Percentiles rank a stretch among this genome's conserved stretches.
Evolutionary conservation across 2,113 vertebrate species (phyloP).

Genomic region (Gnathonemus longibarbis): DNA sequence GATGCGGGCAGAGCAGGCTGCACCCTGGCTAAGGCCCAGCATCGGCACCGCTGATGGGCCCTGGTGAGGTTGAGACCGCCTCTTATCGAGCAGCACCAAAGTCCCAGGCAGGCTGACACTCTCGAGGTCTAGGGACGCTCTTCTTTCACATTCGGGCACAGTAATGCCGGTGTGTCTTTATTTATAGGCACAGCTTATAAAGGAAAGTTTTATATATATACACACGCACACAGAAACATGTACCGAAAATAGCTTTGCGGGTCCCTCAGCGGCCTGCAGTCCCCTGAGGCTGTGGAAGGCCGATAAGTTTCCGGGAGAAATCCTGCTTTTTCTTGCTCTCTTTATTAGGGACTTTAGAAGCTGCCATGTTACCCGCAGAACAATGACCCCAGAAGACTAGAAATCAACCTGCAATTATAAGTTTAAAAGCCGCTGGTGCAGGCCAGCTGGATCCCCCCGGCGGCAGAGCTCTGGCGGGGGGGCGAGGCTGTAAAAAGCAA

Average conservation of each 20-base stretch:
- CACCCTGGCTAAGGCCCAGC: neutral
- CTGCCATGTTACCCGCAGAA: constrained; percentile 26
- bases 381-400: constrained; percentile 34
- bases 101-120: neutral
- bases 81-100: neutral
- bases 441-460: neutral
- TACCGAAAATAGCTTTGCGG: neutral
- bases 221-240: neutral
- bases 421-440: constrained; percentile 21
- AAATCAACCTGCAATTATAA: constrained; percentile 54
- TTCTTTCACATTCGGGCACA: neutral
- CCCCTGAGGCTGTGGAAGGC: neutral
- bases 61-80: neutral
- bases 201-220: constrained; percentile 1
- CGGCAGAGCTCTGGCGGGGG: neutral
- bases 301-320: constrained; percentile 35
- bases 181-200: neutral
- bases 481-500: constrained; percentile 26
- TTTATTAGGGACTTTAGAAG: constrained; percentile 33
- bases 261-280: neutral
- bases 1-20: neutral
- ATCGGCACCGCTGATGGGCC: neutral
- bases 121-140: neutral
- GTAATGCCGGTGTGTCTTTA: neutral
- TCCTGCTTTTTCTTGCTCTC: constrained; percentile 31